Conservation (phyloP, 2,888 invertebrate species). For the Drosophila lutescens region DNA sequence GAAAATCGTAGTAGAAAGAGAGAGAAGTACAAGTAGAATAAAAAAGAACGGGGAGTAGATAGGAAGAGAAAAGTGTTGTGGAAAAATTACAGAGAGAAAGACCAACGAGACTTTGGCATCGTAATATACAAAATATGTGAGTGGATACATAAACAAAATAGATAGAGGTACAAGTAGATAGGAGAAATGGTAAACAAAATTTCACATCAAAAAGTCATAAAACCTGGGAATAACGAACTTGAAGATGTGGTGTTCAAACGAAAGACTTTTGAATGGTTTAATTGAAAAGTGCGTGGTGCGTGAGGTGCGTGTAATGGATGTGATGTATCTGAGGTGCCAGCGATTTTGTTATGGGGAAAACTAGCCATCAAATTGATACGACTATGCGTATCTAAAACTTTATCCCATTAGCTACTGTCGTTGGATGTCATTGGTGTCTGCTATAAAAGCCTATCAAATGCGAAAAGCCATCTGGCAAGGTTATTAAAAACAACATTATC, state of each 20-base stretch:
- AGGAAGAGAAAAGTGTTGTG: conserved; percentile 70
- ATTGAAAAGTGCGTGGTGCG: conserved; percentile 31
- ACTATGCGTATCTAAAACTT: conserved; percentile 3
- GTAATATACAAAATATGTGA: conserved; percentile 45
- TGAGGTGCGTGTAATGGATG: conserved; percentile 34
- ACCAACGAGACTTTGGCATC: conserved; percentile 60
- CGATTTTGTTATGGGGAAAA: conserved; percentile 26
- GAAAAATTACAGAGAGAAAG: conserved; percentile 69
- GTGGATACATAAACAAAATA: conserved; percentile 30
- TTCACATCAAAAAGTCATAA: conserved; percentile 65
- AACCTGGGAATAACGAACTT: conserved; percentile 22
- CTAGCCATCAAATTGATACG: conserved; percentile 20
- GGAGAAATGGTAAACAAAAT: conserved; percentile 64
- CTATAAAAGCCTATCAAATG: not conserved
- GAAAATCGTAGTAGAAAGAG: conserved; percentile 36
- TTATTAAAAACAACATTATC: too few relatives aligned
- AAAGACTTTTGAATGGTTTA: conserved; percentile 25
- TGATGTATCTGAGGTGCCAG: conserved; percentile 26
- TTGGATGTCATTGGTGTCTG: not conserved
- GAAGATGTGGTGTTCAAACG: conserved; percentile 28
- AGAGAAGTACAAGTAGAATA: conserved; percentile 37
- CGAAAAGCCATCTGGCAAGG: not conserved
- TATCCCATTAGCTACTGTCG: not conserved
- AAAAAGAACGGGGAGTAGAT: conserved; percentile 48
- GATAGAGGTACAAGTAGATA: conserved; percentile 58